Evolutionary conservation across 2,888 invertebrate genomes (phyloP), one percentile per base, ranked within the genome.

Genomic region (Endomychus coccineus): DNA sequence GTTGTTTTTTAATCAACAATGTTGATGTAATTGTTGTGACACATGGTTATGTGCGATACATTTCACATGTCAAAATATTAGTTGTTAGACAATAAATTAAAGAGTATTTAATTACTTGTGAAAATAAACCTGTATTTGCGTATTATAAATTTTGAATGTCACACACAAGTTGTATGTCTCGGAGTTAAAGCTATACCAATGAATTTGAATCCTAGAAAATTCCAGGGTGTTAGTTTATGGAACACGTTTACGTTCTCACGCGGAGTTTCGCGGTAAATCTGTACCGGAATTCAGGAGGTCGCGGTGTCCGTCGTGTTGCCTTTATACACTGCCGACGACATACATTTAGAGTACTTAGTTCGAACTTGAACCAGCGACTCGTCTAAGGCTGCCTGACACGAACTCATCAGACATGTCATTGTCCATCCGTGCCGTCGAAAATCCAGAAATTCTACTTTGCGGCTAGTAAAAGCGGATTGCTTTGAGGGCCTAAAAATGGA

Each of bases 181-280:
- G 6, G n/a, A 19, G n/a, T 19, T 19, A 19, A 6, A 19, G 6
- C n/a, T 19, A 19, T 7, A 19, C 21, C 6, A n/a, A 19, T 19
- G 21, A 19, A 19, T 19, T 19, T 19, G n/a, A 7, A 19, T 19
- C 21, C n/a, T 7, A n/a, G 21, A 19, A 19, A 19, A 19, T 19
- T 7, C 6, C 21, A 31, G 37, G 43, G 42, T 42, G 40, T 46
- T 40, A 40, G 36, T 34, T 40, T 42, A 40, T 35, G 25, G 40
- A 43, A 47, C 49, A 46, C 43, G 49, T 49, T 49, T 44, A 35
- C 30, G 47, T 49, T 49, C 49, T 47, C 49, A 49, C 49, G 45
- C 39, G 45, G 39, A 45, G 41, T 41, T 49, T 44, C 40, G 45
- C 45, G 47, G 43, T 48, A 46, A 44, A 44, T 39, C 35, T 40